These are phyloP conservation scores for Iguana delicatissima DNA, from an alignment of 2,797 vertebrate genomes.

Conservation along the genomic window DNA sequence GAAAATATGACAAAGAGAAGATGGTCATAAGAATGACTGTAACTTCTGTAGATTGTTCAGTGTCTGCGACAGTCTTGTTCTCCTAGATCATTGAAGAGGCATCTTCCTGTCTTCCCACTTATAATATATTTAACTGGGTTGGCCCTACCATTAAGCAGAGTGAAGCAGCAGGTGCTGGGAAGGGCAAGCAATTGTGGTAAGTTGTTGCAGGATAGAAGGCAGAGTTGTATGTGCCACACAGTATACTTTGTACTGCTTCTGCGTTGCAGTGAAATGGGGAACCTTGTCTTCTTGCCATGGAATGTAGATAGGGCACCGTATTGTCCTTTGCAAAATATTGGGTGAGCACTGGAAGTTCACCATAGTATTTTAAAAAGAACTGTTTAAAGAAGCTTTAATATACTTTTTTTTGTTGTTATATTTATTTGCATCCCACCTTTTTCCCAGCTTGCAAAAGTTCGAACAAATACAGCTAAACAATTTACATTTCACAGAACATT, in stretches of 20 bases:
- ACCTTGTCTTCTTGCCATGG: not conserved
- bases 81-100: not conserved
- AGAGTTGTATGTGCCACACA: not conserved
- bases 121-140: not conserved
- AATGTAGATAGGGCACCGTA: not conserved
- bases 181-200: not conserved
- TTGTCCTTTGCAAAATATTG: too few relatives aligned
- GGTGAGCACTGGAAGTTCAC: not conserved
- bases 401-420: not conserved
- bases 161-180: not conserved
- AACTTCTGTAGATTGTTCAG: not conserved
- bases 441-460: not conserved
- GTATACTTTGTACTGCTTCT: too few relatives aligned
- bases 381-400: not conserved
- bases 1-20: not conserved
- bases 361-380: not conserved
- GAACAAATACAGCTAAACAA: not conserved
- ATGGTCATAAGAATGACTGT: not conserved
- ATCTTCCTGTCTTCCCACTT: not conserved
- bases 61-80: not conserved
- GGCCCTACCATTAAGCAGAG: not conserved
- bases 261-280: not conserved
- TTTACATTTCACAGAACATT: not conserved
- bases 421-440: not conserved
- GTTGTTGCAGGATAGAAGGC: not conserved